Conservation (phyloP, 2,113 vertebrate genomes). For the Trichomycterus rosablanca region DNA sequence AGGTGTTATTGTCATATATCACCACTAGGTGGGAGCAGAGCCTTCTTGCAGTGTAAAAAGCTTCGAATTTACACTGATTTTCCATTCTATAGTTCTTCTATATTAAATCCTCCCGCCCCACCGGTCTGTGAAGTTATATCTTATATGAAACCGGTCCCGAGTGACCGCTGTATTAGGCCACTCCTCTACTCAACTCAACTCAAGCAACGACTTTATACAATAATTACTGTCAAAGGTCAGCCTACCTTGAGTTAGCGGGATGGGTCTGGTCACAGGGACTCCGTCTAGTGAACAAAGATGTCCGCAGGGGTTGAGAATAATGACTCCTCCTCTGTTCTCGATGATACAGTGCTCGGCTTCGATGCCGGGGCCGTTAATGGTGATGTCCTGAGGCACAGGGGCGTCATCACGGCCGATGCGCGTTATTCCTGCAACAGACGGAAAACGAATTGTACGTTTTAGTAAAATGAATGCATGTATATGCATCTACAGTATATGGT, state of each 20-base stretch:
- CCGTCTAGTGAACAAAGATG: constrained; percentile 72
- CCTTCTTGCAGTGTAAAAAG: too few relatives aligned
- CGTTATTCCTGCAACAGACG: constrained; percentile 62
- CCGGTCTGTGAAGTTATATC: too few relatives aligned
- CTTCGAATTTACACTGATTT: too few relatives aligned
- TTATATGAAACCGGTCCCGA: too few relatives aligned
- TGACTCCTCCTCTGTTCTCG: constrained; percentile 61
- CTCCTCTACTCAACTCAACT: too few relatives aligned
- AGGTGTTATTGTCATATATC: too few relatives aligned
- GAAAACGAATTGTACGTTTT: not conserved
- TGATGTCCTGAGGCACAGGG: constrained; percentile 67
- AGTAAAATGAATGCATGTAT: not conserved
- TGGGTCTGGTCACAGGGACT: constrained; percentile 63
- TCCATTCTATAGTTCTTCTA: too few relatives aligned
- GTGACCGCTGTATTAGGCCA: too few relatives aligned
- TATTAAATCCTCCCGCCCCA: too few relatives aligned
- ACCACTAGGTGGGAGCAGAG: too few relatives aligned
- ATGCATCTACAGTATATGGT: constrained; percentile 1
- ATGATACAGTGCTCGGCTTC: constrained; percentile 74
- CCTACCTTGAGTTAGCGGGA: constrained; percentile 72
- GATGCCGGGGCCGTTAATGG: constrained; percentile 65
- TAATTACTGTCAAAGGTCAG: not conserved
- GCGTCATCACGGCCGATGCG: constrained; percentile 72
- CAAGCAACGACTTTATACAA: too few relatives aligned
- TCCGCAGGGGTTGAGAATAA: constrained; percentile 74